Evolutionary conservation across 2,797 vertebrate genomes (phyloP).

Genomic region (Telmatherina bonti): DNA sequence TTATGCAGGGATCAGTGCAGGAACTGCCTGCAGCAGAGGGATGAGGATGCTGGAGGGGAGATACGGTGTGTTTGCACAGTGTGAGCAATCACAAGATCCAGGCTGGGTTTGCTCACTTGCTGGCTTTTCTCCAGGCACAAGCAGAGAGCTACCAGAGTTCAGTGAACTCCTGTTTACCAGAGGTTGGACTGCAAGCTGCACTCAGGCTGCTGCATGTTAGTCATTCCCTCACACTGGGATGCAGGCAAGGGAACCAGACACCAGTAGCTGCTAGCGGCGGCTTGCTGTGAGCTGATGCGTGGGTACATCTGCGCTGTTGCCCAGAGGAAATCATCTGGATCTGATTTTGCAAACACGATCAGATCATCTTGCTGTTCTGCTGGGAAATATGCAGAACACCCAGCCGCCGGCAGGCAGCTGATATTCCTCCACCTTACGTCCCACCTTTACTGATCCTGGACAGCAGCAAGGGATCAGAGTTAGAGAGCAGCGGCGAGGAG

Average conservation of each 20-base stretch:
- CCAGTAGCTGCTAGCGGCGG: background rate
- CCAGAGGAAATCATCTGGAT: background rate
- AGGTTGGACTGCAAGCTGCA: constrained; percentile 44
- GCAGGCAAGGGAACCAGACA: constrained; percentile 30
- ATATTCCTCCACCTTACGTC: no score
- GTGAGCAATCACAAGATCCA: constrained; percentile 59
- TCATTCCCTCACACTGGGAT: background rate
- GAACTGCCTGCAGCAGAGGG: no score
- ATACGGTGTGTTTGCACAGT: constrained; percentile 56
- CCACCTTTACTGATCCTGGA: no score
- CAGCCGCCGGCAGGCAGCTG: no score
- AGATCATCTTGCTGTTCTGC: no score
- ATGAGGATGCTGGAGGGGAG: constrained; percentile 1
- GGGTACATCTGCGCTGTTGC: background rate
- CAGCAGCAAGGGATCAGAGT: no score
- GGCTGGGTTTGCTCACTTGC: constrained; percentile 62
- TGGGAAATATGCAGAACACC: no score
- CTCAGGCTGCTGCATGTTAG: constrained; percentile 30
- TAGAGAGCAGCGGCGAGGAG: no score
- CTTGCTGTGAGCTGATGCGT: constrained; percentile 7
- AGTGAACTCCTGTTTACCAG: constrained; percentile 62
- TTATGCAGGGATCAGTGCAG: no score
- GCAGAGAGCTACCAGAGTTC: constrained; percentile 65
- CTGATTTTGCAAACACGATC: constrained; percentile 2
- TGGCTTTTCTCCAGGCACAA: constrained; percentile 57